Evolutionary conservation across 2,888 invertebrate species (phyloP).

Genomic region (Nomada ruficornis): DNA sequence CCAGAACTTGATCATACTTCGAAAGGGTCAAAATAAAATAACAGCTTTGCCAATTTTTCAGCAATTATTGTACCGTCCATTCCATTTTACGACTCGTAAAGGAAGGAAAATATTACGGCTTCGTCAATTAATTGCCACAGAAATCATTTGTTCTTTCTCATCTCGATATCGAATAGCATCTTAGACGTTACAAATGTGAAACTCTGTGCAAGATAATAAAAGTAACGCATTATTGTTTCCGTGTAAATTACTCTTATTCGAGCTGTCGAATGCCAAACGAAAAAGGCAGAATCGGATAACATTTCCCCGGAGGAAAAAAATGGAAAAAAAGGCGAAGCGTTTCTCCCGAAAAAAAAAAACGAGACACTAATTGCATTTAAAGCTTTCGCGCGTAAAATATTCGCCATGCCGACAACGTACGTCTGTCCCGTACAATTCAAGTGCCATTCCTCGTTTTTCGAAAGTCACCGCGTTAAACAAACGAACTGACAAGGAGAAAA

Average conservation of each 20-base stretch:
- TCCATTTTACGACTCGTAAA: not conserved
- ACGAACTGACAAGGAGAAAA: slow-evolving; percentile 52
- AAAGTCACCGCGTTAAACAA: slow-evolving; percentile 25
- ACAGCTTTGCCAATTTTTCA: too few relatives aligned
- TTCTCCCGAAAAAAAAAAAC: slow-evolving; percentile 15
- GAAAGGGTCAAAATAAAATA: too few relatives aligned
- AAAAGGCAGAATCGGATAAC: slow-evolving; percentile 10
- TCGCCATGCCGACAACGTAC: slow-evolving; percentile 41
- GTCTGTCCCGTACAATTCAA: slow-evolving; percentile 33
- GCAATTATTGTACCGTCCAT: too few relatives aligned
- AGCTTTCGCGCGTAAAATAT: slow-evolving; percentile 58
- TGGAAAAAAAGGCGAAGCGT: not conserved
- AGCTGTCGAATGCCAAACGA: not conserved
- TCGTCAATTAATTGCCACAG: too few relatives aligned
- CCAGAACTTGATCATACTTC: too few relatives aligned
- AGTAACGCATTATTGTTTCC: not conserved
- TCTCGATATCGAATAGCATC: not conserved
- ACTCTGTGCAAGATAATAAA: not conserved
- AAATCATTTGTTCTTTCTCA: too few relatives aligned
- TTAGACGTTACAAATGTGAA: not conserved
- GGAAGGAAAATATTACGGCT: not conserved
- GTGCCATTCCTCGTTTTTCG: slow-evolving; percentile 25
- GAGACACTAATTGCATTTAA: slow-evolving; percentile 61
- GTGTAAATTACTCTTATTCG: slow-evolving; percentile 6
- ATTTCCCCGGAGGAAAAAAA: slow-evolving; percentile 40